phyloP scores from a whole-genome alignment of 2,113 vertebrate species.

The Epinephelus lanceolatus region DNA sequence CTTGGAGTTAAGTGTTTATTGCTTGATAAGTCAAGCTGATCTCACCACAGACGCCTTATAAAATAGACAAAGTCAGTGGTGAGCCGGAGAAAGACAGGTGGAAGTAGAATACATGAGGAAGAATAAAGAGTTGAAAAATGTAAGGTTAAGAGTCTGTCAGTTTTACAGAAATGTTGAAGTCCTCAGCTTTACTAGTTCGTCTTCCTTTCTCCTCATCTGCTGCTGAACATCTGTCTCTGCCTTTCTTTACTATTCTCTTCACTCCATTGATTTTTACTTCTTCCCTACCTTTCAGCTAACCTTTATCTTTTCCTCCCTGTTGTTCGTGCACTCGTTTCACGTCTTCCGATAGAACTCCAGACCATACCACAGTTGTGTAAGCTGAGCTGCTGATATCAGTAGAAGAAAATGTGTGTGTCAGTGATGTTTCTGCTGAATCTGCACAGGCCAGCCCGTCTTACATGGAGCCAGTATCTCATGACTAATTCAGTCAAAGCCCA shows the following conservation, averaged over 20 bases:
- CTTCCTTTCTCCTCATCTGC: slow-evolving; percentile 9
- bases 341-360: slow-evolving; percentile 3
- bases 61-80: not conserved
- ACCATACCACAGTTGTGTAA: not conserved
- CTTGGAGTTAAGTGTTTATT: slow-evolving; percentile 25
- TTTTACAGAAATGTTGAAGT: not conserved
- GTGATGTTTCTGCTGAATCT: slow-evolving; percentile 24
- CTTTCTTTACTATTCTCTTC: slow-evolving; percentile 19
- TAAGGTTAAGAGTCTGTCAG: slow-evolving; percentile 2
- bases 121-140: not conserved
- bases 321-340: not conserved
- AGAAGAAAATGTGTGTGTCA: slow-evolving; percentile 11
- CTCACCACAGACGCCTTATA: not conserved
- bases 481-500: not conserved
- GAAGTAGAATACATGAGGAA: not conserved
- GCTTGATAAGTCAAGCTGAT: slow-evolving; percentile 26
- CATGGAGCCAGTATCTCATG: slow-evolving; percentile 9
- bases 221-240: not conserved
- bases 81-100: not conserved
- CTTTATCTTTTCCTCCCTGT: not conserved
- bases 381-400: not conserved
- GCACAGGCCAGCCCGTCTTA: not conserved
- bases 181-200: not conserved
- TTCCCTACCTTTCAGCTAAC: slow-evolving; percentile 11
- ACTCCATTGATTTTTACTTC: slow-evolving; percentile 40